Evolutionary conservation across 1,140 invertebrate species (phyloP), one percentile per base, ranked within the genome.

Genomic region (Monomorium pharaonis): DNA sequence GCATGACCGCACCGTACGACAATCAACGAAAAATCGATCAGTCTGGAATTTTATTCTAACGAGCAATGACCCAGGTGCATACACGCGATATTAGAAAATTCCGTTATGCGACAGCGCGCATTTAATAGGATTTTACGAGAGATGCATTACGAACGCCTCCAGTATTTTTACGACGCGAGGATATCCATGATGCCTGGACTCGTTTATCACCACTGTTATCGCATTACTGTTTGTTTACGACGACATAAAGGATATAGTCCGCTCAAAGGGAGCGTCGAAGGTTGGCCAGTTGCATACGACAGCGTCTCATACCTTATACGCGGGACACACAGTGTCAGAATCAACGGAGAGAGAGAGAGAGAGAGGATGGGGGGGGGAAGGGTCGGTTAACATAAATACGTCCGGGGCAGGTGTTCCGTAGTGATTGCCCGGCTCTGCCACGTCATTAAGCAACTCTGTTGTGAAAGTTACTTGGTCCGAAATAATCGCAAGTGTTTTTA

Each of bases 401-500:
- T 85, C 85, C 70, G 76, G 69, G 62, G 75, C 88, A 89, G 86
- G 88, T 89, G 88, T 87, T 80, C 62, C 75, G 75, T 84, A 89
- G 86, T 89, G 88, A 89, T 89, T 89, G 81, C 77, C 62, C 83
- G 49, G 44, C 60, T 65, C 56, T 62, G 42, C 86, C 70, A 16
- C 58, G 14, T 76, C 81, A 86, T 86, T 86, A 83, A 72, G 56
- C 60, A 86, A 84, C 78, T 84, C 78, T 74, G 27, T 44, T 63
- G 78, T 86, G 58, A 86, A 86, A 86, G 85, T 86, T 84, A 86
- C 58, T 84, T 58, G 49, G 63, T 4, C 24, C 65, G 78, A 74
- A 86, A 84, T 86, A 86, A 86, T 86, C 58, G 78, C 51, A 7
- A 72, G 21, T 18, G 44, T 9, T 84, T 84, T 84, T 77, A 77